Evolutionary conservation across 2,888 invertebrate genomes (phyloP), one percentile per base, ranked within the genome.

Genomic region (Folsomia manolachei): DNA sequence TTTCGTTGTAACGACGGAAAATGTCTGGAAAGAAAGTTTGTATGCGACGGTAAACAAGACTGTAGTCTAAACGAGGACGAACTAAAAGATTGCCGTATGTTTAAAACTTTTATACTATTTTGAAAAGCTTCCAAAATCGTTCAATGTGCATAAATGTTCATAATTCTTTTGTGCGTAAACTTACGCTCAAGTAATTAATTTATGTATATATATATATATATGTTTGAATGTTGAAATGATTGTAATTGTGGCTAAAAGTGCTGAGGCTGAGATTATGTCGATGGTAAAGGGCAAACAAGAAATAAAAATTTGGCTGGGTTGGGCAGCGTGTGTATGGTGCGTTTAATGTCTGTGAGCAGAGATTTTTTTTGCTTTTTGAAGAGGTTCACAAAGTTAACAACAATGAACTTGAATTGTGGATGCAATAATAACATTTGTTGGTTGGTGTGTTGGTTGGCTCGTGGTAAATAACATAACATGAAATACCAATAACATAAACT

Each of bases 41-140:
- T 78, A 21, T 83, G 83, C 76, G 78, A 83, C 76, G 80, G 80
- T 19, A 78, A 64, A 56, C 76, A 75, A 18, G 81, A 83, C 69
- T 83, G 83, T 78, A 80, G 80, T 4, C 39, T 61, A 21, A 56
- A 24, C 14, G 65, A 70, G 23, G 75, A 75, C 56, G 75, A 75
- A 71, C 27, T 69, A 19, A 69, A 71, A 21, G n/a, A 39, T 56
- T 74, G 74, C 14, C 39, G 39, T 39, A 39, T 39, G 39, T 39
- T 39, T n/a, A n/a, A n/a, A 65, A 69, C 69, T 72, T 70, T 70
- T 69, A 69, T 21, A 23, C 62, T 39, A 4, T 39, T 39, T 14
- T 39, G 39, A 39, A n/a, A 39, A 39, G 39, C 39, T 39, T 4
- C n/a, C n/a, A n/a, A n/a, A n/a, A n/a, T n/a, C 39, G 39, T 39